Conservation (phyloP, 64 coral and sea anemone genomes). For the Montipora foliosa region DNA sequence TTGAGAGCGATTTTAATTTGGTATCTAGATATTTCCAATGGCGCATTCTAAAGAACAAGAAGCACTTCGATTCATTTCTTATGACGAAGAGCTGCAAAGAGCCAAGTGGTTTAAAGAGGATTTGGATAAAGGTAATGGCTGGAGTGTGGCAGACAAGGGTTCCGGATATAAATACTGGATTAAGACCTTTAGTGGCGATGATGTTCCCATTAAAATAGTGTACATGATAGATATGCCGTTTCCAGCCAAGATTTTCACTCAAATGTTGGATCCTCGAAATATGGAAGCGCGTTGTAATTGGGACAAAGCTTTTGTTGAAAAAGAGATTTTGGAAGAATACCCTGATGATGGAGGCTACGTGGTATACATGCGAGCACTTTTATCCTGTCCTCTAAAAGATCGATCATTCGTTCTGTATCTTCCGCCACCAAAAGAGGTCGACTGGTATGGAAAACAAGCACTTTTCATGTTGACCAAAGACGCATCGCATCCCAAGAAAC, state of each 20-base stretch:
- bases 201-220: neutral
- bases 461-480: constrained; percentile 42
- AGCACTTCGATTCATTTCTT: neutral
- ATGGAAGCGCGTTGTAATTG: constrained; percentile 25
- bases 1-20: too few relatives aligned
- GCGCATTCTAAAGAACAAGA: neutral
- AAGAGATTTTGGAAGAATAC: constrained; percentile 41
- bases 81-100: constrained; percentile 30
- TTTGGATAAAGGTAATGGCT: constrained; percentile 27
- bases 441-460: constrained; percentile 36
- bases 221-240: constrained; percentile 36
- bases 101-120: constrained; percentile 48
- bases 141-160: neutral
- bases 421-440: constrained; percentile 15
- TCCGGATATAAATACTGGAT: constrained; percentile 22
- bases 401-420: constrained; percentile 51
- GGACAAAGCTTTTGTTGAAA: constrained; percentile 51
- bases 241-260: constrained; percentile 20
- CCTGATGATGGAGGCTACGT: constrained; percentile 31
- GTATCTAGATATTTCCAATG: neutral
- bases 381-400: constrained; percentile 16
- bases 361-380: neutral
- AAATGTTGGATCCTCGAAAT: constrained; percentile 25
- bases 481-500: constrained; percentile 38
- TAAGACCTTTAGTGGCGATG: neutral